Percentiles rank a stretch among this genome's conserved stretches.
Evolutionary conservation across 2,797 vertebrate genomes (phyloP).

Genomic region (Glossophaga mutica): DNA sequence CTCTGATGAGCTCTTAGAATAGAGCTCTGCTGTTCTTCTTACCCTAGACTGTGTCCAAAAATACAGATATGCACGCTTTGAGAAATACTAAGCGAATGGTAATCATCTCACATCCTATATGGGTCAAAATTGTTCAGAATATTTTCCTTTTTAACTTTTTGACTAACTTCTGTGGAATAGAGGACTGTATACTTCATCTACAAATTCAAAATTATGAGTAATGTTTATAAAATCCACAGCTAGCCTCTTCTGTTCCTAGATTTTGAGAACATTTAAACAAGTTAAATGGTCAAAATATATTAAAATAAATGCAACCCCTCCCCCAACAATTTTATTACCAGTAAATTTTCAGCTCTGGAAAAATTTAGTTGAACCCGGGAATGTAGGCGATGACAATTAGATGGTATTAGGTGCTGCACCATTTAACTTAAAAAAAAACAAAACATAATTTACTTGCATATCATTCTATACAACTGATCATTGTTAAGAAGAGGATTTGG

Average conservation of each 20-base stretch:
- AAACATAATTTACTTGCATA: background rate
- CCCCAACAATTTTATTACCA: background rate
- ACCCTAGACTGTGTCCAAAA: background rate
- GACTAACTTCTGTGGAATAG: background rate
- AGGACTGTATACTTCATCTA: background rate
- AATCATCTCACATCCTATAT: background rate
- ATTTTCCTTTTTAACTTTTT: background rate
- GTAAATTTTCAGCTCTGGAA: background rate
- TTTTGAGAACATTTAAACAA: conserved; percentile 29
- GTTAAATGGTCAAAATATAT: background rate
- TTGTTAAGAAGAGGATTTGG: conserved; percentile 2
- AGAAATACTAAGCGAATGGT: background rate
- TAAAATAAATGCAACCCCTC: background rate
- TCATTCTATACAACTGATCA: background rate
- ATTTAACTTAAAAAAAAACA: background rate
- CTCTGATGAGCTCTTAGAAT: background rate
- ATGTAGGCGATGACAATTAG: background rate
- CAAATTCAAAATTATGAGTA: background rate
- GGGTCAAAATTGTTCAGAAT: background rate
- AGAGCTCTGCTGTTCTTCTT: background rate
- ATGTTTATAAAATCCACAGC: background rate
- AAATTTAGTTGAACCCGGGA: background rate
- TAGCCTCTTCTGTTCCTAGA: background rate
- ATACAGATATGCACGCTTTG: background rate
- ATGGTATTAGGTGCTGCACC: background rate